These are phyloP conservation scores for Chirona hameri DNA, from an alignment of 2,888 invertebrate species.

Conservation along the genomic window DNA sequence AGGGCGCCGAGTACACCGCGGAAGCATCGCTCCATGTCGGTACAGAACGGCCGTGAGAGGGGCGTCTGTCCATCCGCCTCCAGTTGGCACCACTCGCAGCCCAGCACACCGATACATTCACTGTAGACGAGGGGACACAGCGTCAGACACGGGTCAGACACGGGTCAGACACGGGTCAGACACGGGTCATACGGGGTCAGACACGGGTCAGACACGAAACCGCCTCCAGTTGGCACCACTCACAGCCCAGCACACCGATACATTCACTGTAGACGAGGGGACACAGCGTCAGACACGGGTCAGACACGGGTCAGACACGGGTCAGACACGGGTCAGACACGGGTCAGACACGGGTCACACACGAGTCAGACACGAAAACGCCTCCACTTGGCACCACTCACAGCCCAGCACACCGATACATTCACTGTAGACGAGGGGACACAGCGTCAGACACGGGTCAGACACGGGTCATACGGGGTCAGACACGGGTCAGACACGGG, in stretches of 20 bases:
- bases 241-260: slow-evolving; percentile 74
- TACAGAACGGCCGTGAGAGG: slow-evolving; percentile 70
- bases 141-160: too few species aligned
- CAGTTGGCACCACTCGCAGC: slow-evolving; percentile 87
- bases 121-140: slow-evolving; percentile 41
- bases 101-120: slow-evolving; percentile 63
- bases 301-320: too few species aligned
- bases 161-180: too few species aligned
- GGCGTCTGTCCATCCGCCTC: slow-evolving; percentile 68
- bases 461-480: too few species aligned
- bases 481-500: too few species aligned
- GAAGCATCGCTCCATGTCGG: slow-evolving; percentile 75
- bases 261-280: slow-evolving; percentile 47
- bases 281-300: too few species aligned
- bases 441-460: too few species aligned
- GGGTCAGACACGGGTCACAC: too few species aligned
- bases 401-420: slow-evolving; percentile 72
- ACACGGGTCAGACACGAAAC: slow-evolving; percentile 43
- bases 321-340: too few species aligned
- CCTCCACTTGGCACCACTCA: slow-evolving; percentile 83
- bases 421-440: slow-evolving; percentile 44
- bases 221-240: slow-evolving; percentile 81
- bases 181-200: too few species aligned
- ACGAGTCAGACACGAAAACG: slow-evolving; percentile 41
- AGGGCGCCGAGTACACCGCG: slow-evolving; percentile 78